phyloP scores from a whole-genome alignment of 2,113 vertebrate species.

The Salminus brasiliensis region DNA sequence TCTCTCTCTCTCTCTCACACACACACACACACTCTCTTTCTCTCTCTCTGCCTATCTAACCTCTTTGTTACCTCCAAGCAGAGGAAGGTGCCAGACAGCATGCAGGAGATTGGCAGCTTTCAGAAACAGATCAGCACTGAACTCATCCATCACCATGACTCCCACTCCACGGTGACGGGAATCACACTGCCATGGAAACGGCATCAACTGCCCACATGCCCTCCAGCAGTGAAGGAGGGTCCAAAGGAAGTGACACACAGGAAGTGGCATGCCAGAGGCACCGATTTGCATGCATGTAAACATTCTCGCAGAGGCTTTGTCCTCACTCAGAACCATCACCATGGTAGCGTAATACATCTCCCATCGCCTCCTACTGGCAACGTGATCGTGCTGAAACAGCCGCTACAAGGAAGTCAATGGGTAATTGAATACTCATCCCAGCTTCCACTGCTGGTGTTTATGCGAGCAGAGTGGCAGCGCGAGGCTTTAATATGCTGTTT shows the following conservation, averaged over 20 bases:
- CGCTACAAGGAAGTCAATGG: background rate
- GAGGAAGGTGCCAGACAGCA: conserved; percentile 45
- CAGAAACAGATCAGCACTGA: background rate
- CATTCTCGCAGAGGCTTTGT: background rate
- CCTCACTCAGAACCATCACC: background rate
- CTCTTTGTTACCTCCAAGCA: conserved; percentile 6
- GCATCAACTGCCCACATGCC: conserved; percentile 42
- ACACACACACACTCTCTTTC: no score
- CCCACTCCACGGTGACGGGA: conserved; percentile 30
- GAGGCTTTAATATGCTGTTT: conserved; percentile 20
- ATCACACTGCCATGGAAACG: conserved; percentile 35
- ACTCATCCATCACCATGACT: conserved; percentile 35
- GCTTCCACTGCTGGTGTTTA: background rate
- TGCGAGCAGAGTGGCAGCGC: background rate
- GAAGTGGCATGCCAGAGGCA: conserved; percentile 18
- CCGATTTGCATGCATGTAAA: conserved; percentile 7
- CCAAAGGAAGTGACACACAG: conserved; percentile 43
- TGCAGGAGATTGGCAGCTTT: background rate
- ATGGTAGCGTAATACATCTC: background rate
- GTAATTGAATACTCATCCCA: conserved; percentile 4
- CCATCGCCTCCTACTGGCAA: conserved; percentile 19
- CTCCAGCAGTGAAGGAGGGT: conserved; percentile 9
- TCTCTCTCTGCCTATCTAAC: background rate
- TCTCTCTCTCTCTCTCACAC: no score
- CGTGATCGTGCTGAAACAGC: background rate